Evolutionary conservation across 2,113 vertebrate species (phyloP).

Genomic region (Ceyx melanurus): DNA sequence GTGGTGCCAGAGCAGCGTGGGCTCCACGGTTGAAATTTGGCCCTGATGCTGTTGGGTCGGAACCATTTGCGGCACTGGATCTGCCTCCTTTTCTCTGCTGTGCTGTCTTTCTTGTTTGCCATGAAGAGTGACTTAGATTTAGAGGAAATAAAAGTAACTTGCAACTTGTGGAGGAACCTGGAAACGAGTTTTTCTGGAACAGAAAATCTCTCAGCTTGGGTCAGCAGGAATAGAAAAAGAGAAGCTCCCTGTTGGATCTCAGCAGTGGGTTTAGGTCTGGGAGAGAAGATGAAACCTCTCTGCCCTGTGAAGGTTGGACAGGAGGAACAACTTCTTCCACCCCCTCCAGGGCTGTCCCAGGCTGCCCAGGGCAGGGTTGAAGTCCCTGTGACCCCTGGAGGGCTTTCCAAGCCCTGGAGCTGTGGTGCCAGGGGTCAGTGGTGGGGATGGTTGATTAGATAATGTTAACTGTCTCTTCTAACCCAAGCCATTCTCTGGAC

Average conservation of each 20-base stretch:
- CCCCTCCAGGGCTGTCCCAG: not conserved
- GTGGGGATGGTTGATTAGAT: not conserved
- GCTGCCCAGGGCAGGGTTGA: too few relatives aligned
- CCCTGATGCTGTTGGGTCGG: not conserved
- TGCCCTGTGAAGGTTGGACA: not conserved
- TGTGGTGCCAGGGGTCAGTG: too few relatives aligned
- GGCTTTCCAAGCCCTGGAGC: too few relatives aligned
- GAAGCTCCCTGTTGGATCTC: not conserved
- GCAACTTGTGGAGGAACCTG: not conserved
- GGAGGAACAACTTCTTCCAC: not conserved
- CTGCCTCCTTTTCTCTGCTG: not conserved
- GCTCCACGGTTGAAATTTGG: too few relatives aligned
- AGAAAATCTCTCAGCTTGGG: constrained; percentile 17
- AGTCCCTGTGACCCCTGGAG: too few relatives aligned
- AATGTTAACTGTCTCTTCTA: not conserved
- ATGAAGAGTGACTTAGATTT: not conserved
- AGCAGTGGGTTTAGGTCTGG: not conserved
- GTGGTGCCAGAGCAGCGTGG: too few relatives aligned
- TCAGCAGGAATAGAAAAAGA: not conserved
- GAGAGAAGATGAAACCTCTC: not conserved
- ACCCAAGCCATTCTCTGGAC: not conserved
- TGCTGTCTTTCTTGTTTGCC: not conserved
- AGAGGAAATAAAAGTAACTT: constrained; percentile 63
- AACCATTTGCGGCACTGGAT: not conserved
- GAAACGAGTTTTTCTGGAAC: constrained; percentile 23